Conservation (phyloP, 2,797 vertebrate species). For the Leontocebus nigricollis region DNA sequence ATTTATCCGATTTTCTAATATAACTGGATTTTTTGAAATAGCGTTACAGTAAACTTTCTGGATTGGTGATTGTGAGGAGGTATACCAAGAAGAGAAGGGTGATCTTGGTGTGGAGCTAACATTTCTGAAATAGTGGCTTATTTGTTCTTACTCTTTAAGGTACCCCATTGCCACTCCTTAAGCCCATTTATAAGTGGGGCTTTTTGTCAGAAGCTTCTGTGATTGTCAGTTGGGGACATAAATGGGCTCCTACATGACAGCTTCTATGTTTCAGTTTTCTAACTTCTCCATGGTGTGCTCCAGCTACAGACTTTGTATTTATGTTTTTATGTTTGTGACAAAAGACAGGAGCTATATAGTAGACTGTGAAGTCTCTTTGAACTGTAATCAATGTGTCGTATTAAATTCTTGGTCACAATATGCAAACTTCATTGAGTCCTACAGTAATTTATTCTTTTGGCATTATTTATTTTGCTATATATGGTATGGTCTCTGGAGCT, state of each 20-base stretch:
- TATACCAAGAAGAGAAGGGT: background rate
- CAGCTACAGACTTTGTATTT: background rate
- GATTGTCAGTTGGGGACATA: background rate
- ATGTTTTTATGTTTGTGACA: background rate
- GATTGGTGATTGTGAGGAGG: slow-evolving; percentile 20
- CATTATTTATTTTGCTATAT: slow-evolving; percentile 32
- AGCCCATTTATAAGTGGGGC: background rate
- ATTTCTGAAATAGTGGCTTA: slow-evolving; percentile 9
- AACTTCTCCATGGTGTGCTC: background rate
- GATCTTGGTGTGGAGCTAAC: background rate
- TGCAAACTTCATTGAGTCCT: background rate
- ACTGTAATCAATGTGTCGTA: background rate
- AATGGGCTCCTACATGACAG: background rate
- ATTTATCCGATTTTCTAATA: background rate
- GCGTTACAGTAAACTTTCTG: background rate
- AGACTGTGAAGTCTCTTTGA: slow-evolving; percentile 9
- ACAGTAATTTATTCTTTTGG: background rate
- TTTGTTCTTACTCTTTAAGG: background rate
- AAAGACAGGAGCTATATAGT: background rate
- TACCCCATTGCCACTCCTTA: background rate
- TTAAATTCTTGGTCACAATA: slow-evolving; percentile 12
- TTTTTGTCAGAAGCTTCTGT: slow-evolving; percentile 13
- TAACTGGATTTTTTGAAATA: background rate
- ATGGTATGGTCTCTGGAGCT: background rate
- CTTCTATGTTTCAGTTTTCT: slow-evolving; percentile 1